Conservation (phyloP, 92 coral and sea anemone species). For the Phenganax marumi region DNA sequence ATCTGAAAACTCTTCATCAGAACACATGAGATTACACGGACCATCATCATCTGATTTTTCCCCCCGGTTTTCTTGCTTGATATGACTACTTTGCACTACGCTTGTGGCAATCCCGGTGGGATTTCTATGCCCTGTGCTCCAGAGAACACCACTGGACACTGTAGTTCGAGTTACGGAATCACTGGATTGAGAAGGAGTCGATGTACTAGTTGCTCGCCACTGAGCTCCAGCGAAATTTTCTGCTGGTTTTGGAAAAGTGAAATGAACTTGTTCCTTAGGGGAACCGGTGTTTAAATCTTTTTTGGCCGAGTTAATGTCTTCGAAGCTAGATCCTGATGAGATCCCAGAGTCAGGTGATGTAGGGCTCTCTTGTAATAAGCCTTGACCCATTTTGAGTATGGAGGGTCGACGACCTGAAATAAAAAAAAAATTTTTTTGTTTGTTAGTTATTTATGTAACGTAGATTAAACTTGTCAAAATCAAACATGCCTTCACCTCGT, state of each 20-base stretch:
- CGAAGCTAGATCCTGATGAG: constrained; percentile 75
- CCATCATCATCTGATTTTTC: constrained; percentile 12
- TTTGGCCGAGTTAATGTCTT: constrained; percentile 76
- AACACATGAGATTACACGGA: constrained; percentile 32
- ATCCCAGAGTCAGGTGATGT: constrained; percentile 99
- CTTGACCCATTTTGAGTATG: constrained; percentile 38
- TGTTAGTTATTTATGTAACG: too few species aligned
- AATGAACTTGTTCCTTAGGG: constrained; percentile 28
- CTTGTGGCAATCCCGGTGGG: constrained; percentile 34
- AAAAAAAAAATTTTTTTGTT: too few species aligned
- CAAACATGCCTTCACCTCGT: constrained; percentile 15
- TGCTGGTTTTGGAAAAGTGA: constrained; percentile 35
- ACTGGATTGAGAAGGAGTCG: constrained; percentile 43
- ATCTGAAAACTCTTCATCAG: constrained; percentile 43
- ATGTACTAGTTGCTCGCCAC: constrained; percentile 44
- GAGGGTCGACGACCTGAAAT: constrained; percentile 42
- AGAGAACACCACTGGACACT: constrained; percentile 6
- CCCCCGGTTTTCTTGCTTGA: constrained; percentile 24
- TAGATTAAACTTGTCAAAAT: too few species aligned
- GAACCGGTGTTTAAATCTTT: constrained; percentile 69
- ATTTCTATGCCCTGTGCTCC: constrained; percentile 6
- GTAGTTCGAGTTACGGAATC: constrained; percentile 66
- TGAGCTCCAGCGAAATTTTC: neutral
- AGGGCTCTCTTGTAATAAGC: constrained; percentile 70
- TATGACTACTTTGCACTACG: constrained; percentile 9